Conservation (phyloP, 2,888 invertebrate species). For the Itoplectis maculator region DNA sequence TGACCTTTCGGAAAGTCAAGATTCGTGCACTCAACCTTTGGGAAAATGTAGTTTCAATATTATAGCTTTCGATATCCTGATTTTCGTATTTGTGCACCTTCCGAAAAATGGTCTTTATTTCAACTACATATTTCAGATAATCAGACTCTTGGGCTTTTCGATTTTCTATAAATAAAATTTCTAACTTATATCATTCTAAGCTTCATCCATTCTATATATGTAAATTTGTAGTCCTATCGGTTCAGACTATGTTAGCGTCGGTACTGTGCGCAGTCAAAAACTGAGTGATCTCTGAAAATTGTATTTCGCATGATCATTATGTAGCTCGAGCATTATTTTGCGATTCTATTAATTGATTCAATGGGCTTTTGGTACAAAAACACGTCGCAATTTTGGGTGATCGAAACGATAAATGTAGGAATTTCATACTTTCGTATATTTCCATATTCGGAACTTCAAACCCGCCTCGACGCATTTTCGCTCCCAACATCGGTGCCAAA, state of each 20-base stretch:
- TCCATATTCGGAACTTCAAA: background rate
- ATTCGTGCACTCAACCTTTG: background rate
- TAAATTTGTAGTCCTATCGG: background rate
- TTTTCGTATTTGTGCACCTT: background rate
- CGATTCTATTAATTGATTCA: background rate
- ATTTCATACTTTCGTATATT: background rate
- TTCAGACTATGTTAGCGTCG: background rate
- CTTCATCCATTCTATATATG: background rate
- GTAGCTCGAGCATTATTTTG: background rate
- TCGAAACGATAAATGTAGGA: background rate
- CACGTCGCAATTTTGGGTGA: background rate
- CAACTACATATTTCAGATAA: background rate
- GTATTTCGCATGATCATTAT: background rate
- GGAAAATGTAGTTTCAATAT: background rate
- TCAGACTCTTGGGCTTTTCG: background rate
- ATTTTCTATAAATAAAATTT: slow-evolving; percentile 5
- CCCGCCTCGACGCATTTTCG: too few relatives aligned
- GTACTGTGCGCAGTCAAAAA: background rate
- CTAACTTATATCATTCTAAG: background rate
- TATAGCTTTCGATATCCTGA: background rate
- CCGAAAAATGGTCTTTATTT: background rate
- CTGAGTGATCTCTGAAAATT: background rate
- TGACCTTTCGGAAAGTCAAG: background rate
- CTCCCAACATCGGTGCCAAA: too few relatives aligned
- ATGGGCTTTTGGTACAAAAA: background rate